Evolutionary conservation across 2,888 invertebrate species (phyloP).

Genomic region (Balanococcus diminutus): DNA sequence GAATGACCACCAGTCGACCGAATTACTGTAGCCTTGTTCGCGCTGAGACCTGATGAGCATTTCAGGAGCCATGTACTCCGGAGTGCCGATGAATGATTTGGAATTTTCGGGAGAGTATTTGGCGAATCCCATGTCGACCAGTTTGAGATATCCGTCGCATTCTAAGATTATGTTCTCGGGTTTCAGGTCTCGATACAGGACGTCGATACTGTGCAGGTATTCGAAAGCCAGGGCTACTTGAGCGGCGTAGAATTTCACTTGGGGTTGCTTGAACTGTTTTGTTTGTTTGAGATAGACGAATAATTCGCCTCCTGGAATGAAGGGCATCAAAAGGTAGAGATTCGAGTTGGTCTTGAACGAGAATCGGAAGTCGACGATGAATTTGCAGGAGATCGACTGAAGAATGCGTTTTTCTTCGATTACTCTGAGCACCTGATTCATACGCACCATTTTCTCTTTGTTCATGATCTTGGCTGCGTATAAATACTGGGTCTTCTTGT

Average conservation of each 20-base stretch:
- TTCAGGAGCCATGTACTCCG: conserved; percentile 34
- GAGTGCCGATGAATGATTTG: conserved; percentile 14
- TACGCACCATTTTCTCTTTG: neutral
- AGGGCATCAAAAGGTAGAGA: neutral
- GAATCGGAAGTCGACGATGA: conserved; percentile 14
- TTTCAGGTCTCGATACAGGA: conserved; percentile 15
- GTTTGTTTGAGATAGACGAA: neutral
- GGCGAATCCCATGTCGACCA: conserved; percentile 27
- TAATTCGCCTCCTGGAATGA: conserved; percentile 12
- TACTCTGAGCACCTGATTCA: neutral
- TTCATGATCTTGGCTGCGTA: conserved; percentile 32
- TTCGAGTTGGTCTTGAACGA: conserved; percentile 36
- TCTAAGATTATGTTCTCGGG: conserved; percentile 13
- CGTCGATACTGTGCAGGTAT: conserved; percentile 39
- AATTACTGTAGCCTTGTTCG: neutral
- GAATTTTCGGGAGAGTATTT: neutral
- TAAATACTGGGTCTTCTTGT: neutral
- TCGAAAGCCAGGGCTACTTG: conserved; percentile 25
- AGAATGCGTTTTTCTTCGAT: conserved; percentile 18
- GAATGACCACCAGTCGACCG: conserved; percentile 38
- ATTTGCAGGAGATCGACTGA: neutral
- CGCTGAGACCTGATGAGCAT: neutral
- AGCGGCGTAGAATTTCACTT: conserved; percentile 23
- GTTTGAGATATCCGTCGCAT: conserved; percentile 15
- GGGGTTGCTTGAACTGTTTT: neutral